phyloP scores from a whole-genome alignment of 2,888 invertebrate genomes.

The Rotaria sp. region DNA sequence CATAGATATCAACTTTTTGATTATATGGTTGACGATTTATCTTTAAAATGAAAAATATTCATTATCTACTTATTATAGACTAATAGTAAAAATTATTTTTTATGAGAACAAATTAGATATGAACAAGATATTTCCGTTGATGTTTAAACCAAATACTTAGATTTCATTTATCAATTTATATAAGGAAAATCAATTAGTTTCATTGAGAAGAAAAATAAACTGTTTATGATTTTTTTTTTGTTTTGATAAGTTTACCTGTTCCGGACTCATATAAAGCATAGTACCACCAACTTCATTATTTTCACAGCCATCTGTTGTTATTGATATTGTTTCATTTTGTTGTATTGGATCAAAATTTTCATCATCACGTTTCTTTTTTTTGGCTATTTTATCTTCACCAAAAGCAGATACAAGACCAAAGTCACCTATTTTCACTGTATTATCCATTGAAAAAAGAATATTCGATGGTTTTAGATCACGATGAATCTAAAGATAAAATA shows the following conservation, averaged over 20 bases:
- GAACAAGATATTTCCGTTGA: no score
- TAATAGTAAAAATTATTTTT: constrained; percentile 31
- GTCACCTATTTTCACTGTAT: constrained; percentile 87
- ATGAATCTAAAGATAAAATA: constrained; percentile 77
- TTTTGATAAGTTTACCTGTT: constrained; percentile 62
- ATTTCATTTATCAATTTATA: no score
- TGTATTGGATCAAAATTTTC: neutral
- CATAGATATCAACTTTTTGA: constrained; percentile 83
- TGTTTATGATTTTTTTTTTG: neutral
- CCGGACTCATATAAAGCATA: constrained; percentile 93
- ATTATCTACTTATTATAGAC: constrained; percentile 44
- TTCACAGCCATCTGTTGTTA: constrained; percentile 14
- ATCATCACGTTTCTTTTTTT: constrained; percentile 40
- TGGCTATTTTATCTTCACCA: constrained; percentile 63
- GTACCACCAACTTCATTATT: constrained; percentile 64
- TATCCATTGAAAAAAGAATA: constrained; percentile 83
- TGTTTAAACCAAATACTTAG: no score
- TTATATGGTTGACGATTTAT: constrained; percentile 49
- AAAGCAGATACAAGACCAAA: constrained; percentile 77
- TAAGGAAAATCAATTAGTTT: no score
- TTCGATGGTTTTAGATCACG: constrained; percentile 89
- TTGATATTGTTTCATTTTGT: neutral
- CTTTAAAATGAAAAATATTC: neutral
- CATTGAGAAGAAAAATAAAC: no score
- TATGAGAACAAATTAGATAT: no score